phyloP scores from a whole-genome alignment of 2,797 vertebrate species.

The Avahi laniger region DNA sequence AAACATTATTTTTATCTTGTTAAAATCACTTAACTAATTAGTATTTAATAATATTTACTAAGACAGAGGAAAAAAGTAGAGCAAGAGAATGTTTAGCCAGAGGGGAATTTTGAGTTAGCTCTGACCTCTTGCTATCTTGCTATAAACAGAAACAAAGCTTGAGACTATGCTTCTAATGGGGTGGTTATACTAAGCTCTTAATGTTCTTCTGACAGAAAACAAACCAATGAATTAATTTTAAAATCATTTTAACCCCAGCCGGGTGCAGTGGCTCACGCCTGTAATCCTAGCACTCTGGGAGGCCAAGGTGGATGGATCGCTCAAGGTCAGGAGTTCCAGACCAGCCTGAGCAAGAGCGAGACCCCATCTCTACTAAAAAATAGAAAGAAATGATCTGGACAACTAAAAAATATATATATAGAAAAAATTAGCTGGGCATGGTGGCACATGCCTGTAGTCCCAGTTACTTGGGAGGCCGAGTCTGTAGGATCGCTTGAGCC shows the following conservation, averaged over 20 bases:
- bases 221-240: neutral
- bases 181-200: neutral
- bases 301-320: too few relatives aligned
- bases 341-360: too few relatives aligned
- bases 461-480: too few relatives aligned
- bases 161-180: neutral
- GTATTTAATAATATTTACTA: neutral
- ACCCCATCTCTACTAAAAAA: too few relatives aligned
- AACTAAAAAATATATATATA: too few relatives aligned
- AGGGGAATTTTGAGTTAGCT: neutral
- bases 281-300: too few relatives aligned
- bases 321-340: too few relatives aligned
- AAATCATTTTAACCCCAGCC: constrained; percentile 3
- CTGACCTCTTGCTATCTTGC: neutral
- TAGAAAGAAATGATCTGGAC: too few relatives aligned
- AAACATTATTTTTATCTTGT: neutral
- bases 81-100: neutral
- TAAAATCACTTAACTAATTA: constrained; percentile 9
- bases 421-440: too few relatives aligned
- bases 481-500: too few relatives aligned
- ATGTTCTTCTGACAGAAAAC: neutral
- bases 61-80: neutral
- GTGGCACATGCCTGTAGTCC: too few relatives aligned
- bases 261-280: too few relatives aligned
- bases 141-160: neutral